Evolutionary conservation across 2,888 invertebrate genomes (phyloP), one percentile per base, ranked within the genome.

Genomic region (Coleophora deauratella): DNA sequence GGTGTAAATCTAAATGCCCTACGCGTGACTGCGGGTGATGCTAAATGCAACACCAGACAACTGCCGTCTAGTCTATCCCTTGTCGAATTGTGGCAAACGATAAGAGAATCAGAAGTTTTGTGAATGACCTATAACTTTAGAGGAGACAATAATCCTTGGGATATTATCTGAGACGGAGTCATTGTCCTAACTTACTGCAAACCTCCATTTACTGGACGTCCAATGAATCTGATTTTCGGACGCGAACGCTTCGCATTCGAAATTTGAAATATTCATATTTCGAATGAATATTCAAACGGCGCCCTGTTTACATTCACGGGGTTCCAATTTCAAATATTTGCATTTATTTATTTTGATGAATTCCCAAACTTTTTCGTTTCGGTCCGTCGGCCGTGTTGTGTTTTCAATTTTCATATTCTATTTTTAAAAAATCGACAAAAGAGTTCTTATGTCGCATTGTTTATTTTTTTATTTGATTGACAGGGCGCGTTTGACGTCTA

Each of bases 261-360:
- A 70, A 79, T 74, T 73, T 78, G 74, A 76, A 80, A 81, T 81
- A 82, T 82, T 82, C 82, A 82, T 82, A 80, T 79, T 78, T 70
- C 57, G 64, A 66, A 81, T 85, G 84, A 84, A 85, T 85, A 85
- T 85, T 85, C 84, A 85, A 81, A 79, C 75, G 64, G 63, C 60
- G 62, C 70, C 71, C 65, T 80, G 84, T 84, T 84, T 82, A 81
- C 82, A 82, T 82, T 81, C 80, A 76, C 78, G 71, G 77, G 74
- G 76, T 73, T 77, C 76, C 80, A 81, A 82, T 81, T 82, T 73
- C 78, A 72, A 82, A 46, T 46, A 81, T 84, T 81, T 77, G 82
- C 81, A 84, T 84, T 82, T 80, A 80, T 81, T 81, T 80, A 81
- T 84, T 81, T 80, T 67, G 67, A 67, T 21, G 21, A 21, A 69